These are phyloP conservation scores for Camponotus vicinus DNA, from an alignment of 1,140 invertebrate genomes.

Conservation along the genomic window DNA sequence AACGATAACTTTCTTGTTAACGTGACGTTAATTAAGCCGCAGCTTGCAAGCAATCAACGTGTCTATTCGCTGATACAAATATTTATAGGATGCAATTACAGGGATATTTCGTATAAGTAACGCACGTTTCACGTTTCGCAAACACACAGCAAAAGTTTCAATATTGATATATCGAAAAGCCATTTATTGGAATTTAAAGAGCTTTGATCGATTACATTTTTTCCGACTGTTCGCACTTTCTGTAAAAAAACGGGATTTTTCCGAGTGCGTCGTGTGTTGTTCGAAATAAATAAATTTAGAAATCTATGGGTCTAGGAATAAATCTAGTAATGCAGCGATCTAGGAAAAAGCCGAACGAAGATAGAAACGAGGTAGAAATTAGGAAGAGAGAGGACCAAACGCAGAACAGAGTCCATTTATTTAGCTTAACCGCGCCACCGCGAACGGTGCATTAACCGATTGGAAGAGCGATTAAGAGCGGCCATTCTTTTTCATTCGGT, in stretches of 20 bases:
- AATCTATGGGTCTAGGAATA: slow-evolving; percentile 26
- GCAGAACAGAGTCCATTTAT: slow-evolving; percentile 66
- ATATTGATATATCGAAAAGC: background rate
- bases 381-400: slow-evolving; percentile 64
- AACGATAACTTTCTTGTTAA: slow-evolving; percentile 49
- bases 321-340: slow-evolving; percentile 24
- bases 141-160: too few species aligned
- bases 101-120: slow-evolving; percentile 5
- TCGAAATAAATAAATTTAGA: slow-evolving; percentile 27
- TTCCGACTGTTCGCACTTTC: background rate
- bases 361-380: slow-evolving; percentile 52
- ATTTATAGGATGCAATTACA: slow-evolving; percentile 15
- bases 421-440: slow-evolving; percentile 68
- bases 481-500: slow-evolving; percentile 72
- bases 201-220: slow-evolving; percentile 8
- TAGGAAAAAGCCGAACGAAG: slow-evolving; percentile 52
- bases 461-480: slow-evolving; percentile 74
- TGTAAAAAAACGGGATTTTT: background rate
- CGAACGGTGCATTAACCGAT: slow-evolving; percentile 75
- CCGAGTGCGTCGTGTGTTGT: background rate
- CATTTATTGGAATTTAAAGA: slow-evolving; percentile 16
- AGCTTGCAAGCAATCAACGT: slow-evolving; percentile 16
- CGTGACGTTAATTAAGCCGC: slow-evolving; percentile 49
- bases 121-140: background rate
- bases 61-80: background rate